phyloP scores from a whole-genome alignment of 2,113 vertebrate genomes.

The Turdus rufiventris region DNA sequence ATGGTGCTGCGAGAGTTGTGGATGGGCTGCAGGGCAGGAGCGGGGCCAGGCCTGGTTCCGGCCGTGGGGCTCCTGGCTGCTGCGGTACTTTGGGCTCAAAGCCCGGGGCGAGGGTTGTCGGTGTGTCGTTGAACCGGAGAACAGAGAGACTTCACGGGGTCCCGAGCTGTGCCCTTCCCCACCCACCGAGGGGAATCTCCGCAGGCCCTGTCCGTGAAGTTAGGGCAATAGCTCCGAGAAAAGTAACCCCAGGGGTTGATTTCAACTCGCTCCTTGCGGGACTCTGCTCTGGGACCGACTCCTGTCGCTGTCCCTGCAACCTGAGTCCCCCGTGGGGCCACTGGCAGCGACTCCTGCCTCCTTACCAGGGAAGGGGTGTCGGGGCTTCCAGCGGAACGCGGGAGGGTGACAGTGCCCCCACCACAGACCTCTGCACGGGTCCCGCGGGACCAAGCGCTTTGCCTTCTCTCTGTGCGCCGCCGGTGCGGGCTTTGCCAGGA shows the following conservation, averaged over 20 bases:
- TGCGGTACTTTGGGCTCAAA: not conserved
- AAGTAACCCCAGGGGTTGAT: not conserved
- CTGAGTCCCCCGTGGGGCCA: not conserved
- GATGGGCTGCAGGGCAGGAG: not conserved
- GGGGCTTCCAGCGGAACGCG: not conserved
- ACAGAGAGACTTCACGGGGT: rapidly evolving
- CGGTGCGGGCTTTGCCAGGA: not conserved
- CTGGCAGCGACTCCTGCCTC: not conserved
- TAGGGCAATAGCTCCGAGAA: too few relatives aligned
- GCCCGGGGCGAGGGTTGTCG: not conserved
- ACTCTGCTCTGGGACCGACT: not conserved
- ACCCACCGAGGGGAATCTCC: not conserved
- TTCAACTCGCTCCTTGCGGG: not conserved
- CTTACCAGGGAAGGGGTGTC: not conserved
- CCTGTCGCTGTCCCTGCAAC: not conserved
- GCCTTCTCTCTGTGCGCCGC: not conserved
- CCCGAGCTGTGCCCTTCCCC: not conserved
- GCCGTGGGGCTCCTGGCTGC: not conserved
- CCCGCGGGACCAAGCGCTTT: not conserved
- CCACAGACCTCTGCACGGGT: not conserved
- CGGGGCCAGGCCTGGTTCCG: not conserved
- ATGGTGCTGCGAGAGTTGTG: rapidly evolving
- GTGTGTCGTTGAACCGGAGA: not conserved
- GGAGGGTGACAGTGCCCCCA: not conserved
- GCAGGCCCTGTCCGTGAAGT: not conserved